These are phyloP conservation scores for Agrochola circellaris DNA, from an alignment of 2,888 invertebrate genomes.

Conservation along the genomic window DNA sequence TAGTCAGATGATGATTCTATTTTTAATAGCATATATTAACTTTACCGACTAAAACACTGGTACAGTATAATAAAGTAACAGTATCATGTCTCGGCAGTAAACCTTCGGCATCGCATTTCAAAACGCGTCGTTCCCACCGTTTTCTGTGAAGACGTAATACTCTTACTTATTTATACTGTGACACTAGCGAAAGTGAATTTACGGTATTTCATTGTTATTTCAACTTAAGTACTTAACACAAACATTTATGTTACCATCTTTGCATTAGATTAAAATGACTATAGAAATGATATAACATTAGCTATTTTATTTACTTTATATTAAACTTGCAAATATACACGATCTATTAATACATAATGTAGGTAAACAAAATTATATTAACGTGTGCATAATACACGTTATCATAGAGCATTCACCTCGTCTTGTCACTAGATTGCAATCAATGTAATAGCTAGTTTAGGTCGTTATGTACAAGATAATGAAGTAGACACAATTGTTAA, in stretches of 20 bases:
- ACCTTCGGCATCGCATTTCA: too few relatives aligned
- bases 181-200: not conserved
- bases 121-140: too few relatives aligned
- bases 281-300: not conserved
- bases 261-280: conserved; percentile 7
- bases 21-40: not conserved
- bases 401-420: conserved; percentile 38
- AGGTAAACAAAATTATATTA: conserved; percentile 9
- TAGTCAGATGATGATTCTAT: not conserved
- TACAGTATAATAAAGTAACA: too few relatives aligned
- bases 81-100: too few relatives aligned
- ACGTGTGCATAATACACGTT: conserved; percentile 20
- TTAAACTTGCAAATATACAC: conserved; percentile 3
- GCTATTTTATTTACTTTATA: conserved; percentile 15
- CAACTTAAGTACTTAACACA: not conserved
- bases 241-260: conserved; percentile 14
- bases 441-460: not conserved
- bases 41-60: too few relatives aligned
- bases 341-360: not conserved
- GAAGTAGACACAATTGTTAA: not conserved
- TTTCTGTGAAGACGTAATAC: too few relatives aligned
- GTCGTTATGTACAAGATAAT: not conserved
- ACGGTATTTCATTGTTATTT: not conserved
- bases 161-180: too few relatives aligned
- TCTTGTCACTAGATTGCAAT: conserved; percentile 16